Evolutionary conservation across 2,888 invertebrate species (phyloP).

Genomic region (Hyposoter dolosus): DNA sequence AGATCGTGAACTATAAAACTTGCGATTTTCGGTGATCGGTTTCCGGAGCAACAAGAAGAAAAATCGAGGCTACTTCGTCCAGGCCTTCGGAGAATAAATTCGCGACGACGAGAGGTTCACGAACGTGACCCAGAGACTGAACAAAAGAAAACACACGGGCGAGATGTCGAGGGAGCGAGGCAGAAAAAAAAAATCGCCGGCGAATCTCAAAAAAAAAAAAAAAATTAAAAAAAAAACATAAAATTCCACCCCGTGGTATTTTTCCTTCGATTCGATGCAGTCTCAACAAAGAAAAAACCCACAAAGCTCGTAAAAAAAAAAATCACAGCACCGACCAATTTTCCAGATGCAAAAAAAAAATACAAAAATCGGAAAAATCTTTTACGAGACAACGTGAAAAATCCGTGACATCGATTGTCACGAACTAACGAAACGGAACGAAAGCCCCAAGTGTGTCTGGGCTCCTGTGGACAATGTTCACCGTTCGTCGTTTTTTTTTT

Average conservation of each 20-base stretch:
- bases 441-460: not conserved
- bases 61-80: not conserved
- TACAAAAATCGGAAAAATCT: not conserved
- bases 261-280: no score
- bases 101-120: not conserved
- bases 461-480: not conserved
- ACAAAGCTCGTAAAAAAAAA: not conserved
- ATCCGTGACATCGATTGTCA: conserved; percentile 17
- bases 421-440: not conserved
- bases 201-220: not conserved
- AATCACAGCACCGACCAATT: conserved; percentile 8
- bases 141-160: not conserved
- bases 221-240: conserved; percentile 5
- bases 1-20: conserved; percentile 68
- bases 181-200: no score
- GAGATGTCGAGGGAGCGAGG: no score
- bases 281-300: no score
- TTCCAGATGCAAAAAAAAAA: not conserved
- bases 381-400: not conserved
- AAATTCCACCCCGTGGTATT: not conserved
- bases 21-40: conserved; percentile 77
- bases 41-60: conserved; percentile 60
- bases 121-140: not conserved
- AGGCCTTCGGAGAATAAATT: not conserved
- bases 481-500: not conserved